phyloP scores from a whole-genome alignment of 2,113 vertebrate species.

The Pteropus alecto region DNA sequence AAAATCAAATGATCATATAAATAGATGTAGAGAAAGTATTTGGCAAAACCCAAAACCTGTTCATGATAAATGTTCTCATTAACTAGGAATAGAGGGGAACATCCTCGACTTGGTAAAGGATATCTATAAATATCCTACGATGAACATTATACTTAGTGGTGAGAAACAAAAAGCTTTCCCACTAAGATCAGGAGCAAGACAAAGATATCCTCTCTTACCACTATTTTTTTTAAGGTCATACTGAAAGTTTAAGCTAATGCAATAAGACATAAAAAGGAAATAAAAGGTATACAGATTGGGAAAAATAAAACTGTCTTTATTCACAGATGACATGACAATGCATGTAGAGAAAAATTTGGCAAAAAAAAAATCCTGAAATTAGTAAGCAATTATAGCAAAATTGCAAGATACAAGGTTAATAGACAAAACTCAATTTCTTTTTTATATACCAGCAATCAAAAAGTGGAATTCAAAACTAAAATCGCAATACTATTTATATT shows the following conservation, averaged over 20 bases:
- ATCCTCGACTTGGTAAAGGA: not conserved
- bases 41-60: not conserved
- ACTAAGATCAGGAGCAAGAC: not conserved
- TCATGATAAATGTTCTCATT: not conserved
- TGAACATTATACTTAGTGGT: not conserved
- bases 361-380: not conserved
- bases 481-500: not conserved
- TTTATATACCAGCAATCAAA: not conserved
- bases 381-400: not conserved
- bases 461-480: not conserved
- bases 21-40: not conserved
- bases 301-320: not conserved
- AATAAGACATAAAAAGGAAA: not conserved
- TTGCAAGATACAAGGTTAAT: not conserved
- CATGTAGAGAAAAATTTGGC: not conserved
- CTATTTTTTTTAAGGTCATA: not conserved
- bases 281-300: not conserved
- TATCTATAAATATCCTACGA: not conserved
- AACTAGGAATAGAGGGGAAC: not conserved
- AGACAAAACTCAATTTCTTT: not conserved
- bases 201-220: not conserved
- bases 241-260: not conserved
- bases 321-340: not conserved
- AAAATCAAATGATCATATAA: not conserved
- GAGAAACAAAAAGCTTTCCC: not conserved